These are phyloP conservation scores for Cuculus canorus DNA, from an alignment of 2,797 vertebrate species.

Conservation along the genomic window DNA sequence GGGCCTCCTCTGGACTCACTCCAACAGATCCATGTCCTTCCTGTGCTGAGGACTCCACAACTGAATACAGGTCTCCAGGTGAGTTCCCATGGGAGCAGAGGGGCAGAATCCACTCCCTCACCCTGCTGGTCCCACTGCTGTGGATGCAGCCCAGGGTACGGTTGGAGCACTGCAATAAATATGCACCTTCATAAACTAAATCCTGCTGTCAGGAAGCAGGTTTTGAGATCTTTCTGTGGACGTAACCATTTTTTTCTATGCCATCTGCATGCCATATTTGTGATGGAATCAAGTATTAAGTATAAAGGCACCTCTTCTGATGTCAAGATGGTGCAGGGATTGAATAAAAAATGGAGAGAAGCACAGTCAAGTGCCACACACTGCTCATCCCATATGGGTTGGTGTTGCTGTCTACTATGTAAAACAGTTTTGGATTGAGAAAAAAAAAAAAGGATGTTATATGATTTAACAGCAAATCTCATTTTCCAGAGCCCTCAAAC, in stretches of 20 bases:
- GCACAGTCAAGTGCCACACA: not conserved
- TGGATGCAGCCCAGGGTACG: not conserved
- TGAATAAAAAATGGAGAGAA: fast-evolving
- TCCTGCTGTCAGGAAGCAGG: not conserved
- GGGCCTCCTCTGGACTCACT: too few species aligned
- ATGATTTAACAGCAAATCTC: not conserved
- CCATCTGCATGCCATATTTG: not conserved
- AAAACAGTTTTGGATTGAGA: fast-evolving
- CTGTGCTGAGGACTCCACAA: too few species aligned
- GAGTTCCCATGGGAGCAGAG: too few species aligned
- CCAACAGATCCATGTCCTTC: too few species aligned
- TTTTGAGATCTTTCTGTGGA: not conserved
- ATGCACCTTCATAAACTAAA: not conserved
- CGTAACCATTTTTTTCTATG: fast-evolving
- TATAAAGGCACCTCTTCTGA: not conserved
- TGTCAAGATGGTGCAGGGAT: not conserved
- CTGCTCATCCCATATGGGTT: fast-evolving
- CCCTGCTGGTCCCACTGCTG: too few species aligned
- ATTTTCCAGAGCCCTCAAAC: not conserved
- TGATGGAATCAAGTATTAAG: fast-evolving
- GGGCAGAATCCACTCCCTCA: too few species aligned
- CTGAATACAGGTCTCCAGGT: too few species aligned
- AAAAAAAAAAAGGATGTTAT: too few species aligned
- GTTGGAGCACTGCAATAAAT: fast-evolving
- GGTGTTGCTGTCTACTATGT: fast-evolving